Base-by-base conservation (phyloP, 2,113 vertebrate species). In the Eurypyga helias region DNA sequence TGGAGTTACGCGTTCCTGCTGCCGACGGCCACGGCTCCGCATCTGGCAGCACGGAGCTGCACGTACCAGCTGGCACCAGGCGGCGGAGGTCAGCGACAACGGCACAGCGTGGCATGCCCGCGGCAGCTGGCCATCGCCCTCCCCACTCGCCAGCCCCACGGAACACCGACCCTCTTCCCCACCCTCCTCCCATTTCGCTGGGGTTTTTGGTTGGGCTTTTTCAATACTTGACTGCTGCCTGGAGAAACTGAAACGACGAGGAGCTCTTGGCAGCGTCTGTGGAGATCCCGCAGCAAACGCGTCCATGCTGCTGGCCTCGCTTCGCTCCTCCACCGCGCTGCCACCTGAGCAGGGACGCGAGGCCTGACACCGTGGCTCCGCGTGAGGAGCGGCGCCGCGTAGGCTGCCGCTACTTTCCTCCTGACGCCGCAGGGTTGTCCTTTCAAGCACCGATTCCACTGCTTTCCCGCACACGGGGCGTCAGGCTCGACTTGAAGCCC, bases 1-100 rank as follows among this genome's bases (percentile, higher is more conserved):
- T n/a, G 58, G 46, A 8, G 72, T 60, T 80, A 76, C 1, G 0
- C 62, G 28, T 36, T 89, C 55, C 46, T 70, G 43, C 92, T 62
- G 65, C 77, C 66, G 81, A n/a, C 46, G 78, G 26, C 65, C 19
- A 0, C 20, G 55, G 77, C 81, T 84, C 87, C 86, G 87, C 81
- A 48, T 34, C 75, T 85, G 96, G 84, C 95, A 82, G 94, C 60
- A 11, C 55, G 15, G 87, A 83, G 70, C 81, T 36, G 48, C 3
- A 0, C 0, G 12, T 94, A 90, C 95, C 94, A 87, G 6, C n/a
- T 33, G 0, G 92, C 70, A 96, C 96, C 90, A 94, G 94, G 96
- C 92, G 82, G 33, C 16, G 4, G 45, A 80, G 69, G 84, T 41
- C 77, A 54, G 76, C 0, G 60, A 87, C 89, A 97, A 66, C 19